Percentiles rank a stretch among this genome's conserved stretches.
Conservation (phyloP, 2,797 vertebrate species). For the Malacoraja senta region DNA sequence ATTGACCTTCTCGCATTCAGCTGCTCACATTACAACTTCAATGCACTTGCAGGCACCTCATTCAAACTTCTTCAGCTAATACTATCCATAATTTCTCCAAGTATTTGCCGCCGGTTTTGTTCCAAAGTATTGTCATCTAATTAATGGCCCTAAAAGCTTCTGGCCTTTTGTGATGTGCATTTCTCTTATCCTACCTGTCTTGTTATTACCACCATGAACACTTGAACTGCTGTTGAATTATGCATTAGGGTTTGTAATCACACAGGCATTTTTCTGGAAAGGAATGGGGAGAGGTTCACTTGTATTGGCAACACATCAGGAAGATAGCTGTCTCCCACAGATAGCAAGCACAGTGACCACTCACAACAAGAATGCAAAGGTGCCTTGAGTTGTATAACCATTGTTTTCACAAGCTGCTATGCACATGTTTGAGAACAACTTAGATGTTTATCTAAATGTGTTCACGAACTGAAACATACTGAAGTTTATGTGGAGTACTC, state of each 20-base stretch:
- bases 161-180: slow-evolving; percentile 11
- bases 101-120: slow-evolving; percentile 18
- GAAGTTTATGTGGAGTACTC: not conserved
- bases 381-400: slow-evolving; percentile 33
- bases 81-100: slow-evolving; percentile 19
- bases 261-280: slow-evolving; percentile 23
- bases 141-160: not conserved
- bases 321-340: slow-evolving; percentile 24
- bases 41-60: not conserved
- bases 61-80: slow-evolving; percentile 22
- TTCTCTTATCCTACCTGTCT: slow-evolving; percentile 12
- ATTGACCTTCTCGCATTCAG: not conserved
- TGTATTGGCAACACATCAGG: slow-evolving; percentile 20
- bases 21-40: slow-evolving; percentile 3
- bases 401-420: slow-evolving; percentile 17
- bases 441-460: not conserved
- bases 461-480: not conserved
- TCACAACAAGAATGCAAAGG: slow-evolving; percentile 31
- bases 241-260: slow-evolving; percentile 37
- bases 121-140: slow-evolving; percentile 29
- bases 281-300: slow-evolving; percentile 33
- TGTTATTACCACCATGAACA: slow-evolving; percentile 25
- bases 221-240: slow-evolving; percentile 36
- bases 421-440: slow-evolving; percentile 15
- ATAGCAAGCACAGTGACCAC: not conserved